Evolutionary conservation across 1,140 invertebrate genomes (phyloP).

Genomic region (Drosophila ficusphila): DNA sequence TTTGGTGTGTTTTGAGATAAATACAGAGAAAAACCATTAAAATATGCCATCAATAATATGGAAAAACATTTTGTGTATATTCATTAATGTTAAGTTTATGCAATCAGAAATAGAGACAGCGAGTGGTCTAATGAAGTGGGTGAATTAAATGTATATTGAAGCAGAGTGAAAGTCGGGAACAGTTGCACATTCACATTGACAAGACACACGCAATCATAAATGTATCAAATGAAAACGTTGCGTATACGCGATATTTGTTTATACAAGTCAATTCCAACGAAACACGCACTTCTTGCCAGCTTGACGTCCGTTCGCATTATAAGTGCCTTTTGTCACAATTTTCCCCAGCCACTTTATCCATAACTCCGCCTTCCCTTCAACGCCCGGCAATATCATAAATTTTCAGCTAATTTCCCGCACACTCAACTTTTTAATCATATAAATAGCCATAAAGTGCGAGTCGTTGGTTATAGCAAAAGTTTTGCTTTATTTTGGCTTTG

Average conservation of each 20-base stretch:
- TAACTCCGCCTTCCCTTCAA: neutral
- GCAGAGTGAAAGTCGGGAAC: conserved; percentile 52
- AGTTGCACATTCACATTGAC: conserved; percentile 51
- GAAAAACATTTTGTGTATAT: conserved; percentile 8
- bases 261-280: conserved; percentile 58
- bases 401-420: conserved; percentile 65
- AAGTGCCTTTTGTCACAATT: conserved; percentile 35
- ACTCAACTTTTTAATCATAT: conserved; percentile 67
- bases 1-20: conserved; percentile 52
- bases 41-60: conserved; percentile 35
- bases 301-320: conserved; percentile 26
- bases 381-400: conserved; percentile 51
- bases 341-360: neutral
- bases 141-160: conserved; percentile 44
- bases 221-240: conserved; percentile 32
- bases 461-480: conserved; percentile 28
- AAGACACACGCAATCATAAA: conserved; percentile 36
- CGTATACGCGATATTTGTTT: conserved; percentile 69
- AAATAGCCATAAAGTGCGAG: conserved; percentile 42
- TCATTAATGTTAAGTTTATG: conserved; percentile 44
- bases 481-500: conserved; percentile 8
- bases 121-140: conserved; percentile 49
- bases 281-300: conserved; percentile 55
- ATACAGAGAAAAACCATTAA: conserved; percentile 71
- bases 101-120: conserved; percentile 25